Evolutionary conservation across 2,888 invertebrate genomes (phyloP).

Genomic region (Crossocerus cetratus): DNA sequence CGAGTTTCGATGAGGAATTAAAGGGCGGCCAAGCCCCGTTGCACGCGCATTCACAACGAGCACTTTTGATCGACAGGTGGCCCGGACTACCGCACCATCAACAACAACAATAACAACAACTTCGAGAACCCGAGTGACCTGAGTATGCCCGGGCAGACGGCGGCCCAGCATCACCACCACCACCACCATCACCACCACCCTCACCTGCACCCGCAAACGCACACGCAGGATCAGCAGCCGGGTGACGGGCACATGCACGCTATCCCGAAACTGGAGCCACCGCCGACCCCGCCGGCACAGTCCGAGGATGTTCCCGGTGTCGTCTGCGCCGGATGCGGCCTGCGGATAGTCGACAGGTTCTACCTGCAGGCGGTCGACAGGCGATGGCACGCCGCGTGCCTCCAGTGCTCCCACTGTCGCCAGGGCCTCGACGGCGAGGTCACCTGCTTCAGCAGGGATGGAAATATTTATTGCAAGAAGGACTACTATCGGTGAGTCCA

Average conservation of each 20-base stretch:
- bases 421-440: slow-evolving; percentile 93
- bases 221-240: slow-evolving; percentile 69
- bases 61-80: slow-evolving; percentile 58
- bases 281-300: slow-evolving; percentile 72
- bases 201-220: slow-evolving; percentile 58
- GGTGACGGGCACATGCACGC: slow-evolving; percentile 77
- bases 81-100: slow-evolving; percentile 68
- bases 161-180: slow-evolving; percentile 66
- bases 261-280: slow-evolving; percentile 79
- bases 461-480: slow-evolving; percentile 96
- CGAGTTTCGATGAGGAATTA: too few species aligned
- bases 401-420: slow-evolving; percentile 94
- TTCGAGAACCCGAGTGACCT: slow-evolving; percentile 71
- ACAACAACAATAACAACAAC: slow-evolving; percentile 56
- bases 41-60: too few species aligned
- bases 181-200: slow-evolving; percentile 66
- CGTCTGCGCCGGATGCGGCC: slow-evolving; percentile 92
- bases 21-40: too few species aligned
- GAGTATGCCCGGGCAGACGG: slow-evolving; percentile 70
- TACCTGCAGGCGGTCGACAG: slow-evolving; percentile 94
- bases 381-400: slow-evolving; percentile 94
- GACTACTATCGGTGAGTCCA: slow-evolving; percentile 94
- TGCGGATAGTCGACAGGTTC: slow-evolving; percentile 91
- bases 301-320: slow-evolving; percentile 78
- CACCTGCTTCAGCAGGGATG: slow-evolving; percentile 94